phyloP scores from a whole-genome alignment of 2,888 invertebrate species.

The Drosophila peninsularis region DNA sequence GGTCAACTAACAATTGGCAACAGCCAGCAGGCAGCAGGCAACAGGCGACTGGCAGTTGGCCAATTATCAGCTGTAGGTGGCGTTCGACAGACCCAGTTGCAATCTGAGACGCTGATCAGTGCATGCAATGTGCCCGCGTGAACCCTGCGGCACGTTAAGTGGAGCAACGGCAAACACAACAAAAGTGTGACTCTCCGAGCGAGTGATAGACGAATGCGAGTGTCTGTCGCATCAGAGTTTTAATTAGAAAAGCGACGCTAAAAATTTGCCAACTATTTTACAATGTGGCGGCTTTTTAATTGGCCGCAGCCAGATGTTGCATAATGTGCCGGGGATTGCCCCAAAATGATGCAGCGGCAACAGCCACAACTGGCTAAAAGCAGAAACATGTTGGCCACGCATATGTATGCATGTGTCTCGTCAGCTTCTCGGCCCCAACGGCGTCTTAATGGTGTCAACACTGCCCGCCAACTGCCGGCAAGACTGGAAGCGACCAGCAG shows the following conservation, averaged over 20 bases:
- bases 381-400: slow-evolving; percentile 50
- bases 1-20: slow-evolving; percentile 20
- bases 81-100: slow-evolving; percentile 15
- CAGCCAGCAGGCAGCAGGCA: not conserved
- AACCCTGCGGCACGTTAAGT: slow-evolving; percentile 51
- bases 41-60: slow-evolving; percentile 30
- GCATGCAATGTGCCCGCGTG: slow-evolving; percentile 53
- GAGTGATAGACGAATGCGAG: slow-evolving; percentile 7
- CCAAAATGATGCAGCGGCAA: slow-evolving; percentile 38
- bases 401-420: not conserved
- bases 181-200: not conserved
- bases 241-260: slow-evolving; percentile 41
- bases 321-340: slow-evolving; percentile 43
- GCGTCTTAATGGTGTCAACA: slow-evolving; percentile 73
- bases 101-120: slow-evolving; percentile 55
- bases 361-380: slow-evolving; percentile 40
- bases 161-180: slow-evolving; percentile 34
- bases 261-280: slow-evolving; percentile 40
- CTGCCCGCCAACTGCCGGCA: slow-evolving; percentile 16
- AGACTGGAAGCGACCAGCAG: slow-evolving; percentile 14
- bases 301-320: slow-evolving; percentile 44
- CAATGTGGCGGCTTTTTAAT: slow-evolving; percentile 52
- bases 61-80: slow-evolving; percentile 54
- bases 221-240: slow-evolving; percentile 29
- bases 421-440: slow-evolving; percentile 20